phyloP scores from a whole-genome alignment of 2,113 vertebrate genomes.

The Nipponia nippon region DNA sequence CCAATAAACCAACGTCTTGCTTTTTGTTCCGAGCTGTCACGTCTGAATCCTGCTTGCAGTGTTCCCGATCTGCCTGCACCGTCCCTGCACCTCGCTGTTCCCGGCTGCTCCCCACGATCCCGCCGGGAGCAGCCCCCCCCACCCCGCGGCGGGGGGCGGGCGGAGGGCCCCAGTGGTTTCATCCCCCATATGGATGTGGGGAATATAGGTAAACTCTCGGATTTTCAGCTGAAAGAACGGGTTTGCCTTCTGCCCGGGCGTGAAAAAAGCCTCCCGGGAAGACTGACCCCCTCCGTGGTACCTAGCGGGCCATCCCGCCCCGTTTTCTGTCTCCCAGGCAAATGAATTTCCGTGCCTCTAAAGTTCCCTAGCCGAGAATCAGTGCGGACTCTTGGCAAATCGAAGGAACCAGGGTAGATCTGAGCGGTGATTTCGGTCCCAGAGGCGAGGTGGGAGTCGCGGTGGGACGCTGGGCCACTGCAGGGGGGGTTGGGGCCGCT shows the following conservation, averaged over 20 bases:
- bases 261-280: not conserved
- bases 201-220: not conserved
- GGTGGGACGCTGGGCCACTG: not conserved
- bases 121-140: not conserved
- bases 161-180: too few relatives aligned
- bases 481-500: not conserved
- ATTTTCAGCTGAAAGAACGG: not conserved
- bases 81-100: not conserved
- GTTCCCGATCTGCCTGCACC: not conserved
- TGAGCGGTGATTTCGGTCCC: not conserved
- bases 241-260: not conserved
- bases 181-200: fast-evolving
- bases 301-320: not conserved
- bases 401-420: not conserved
- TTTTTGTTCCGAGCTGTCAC: not conserved
- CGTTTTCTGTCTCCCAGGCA: too few relatives aligned
- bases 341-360: not conserved
- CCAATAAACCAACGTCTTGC: not conserved
- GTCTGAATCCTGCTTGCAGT: not conserved
- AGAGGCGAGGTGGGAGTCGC: too few relatives aligned
- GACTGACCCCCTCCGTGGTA: fast-evolving
- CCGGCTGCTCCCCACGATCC: not conserved
- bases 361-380: not conserved
- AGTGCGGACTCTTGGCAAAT: fast-evolving
- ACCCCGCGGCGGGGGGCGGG: not conserved